A percentile compares a stretch with the other conserved stretches of the same genome.
phyloP scores from a whole-genome alignment of 1,140 invertebrate species.

The Drosophila chauvacae region DNA sequence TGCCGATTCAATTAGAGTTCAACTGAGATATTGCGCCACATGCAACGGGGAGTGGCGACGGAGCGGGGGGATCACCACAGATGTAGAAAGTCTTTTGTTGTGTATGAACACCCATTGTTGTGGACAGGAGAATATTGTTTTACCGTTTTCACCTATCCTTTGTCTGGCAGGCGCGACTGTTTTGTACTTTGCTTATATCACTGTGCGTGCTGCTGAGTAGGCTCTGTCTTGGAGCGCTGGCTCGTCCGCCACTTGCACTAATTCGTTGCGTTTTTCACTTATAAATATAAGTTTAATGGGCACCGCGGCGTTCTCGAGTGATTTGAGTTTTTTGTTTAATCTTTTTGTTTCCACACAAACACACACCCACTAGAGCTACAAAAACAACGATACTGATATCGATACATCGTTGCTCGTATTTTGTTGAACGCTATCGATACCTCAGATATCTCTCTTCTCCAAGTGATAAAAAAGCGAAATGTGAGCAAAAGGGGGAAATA shows the following conservation, averaged over 20 bases:
- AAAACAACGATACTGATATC: not conserved
- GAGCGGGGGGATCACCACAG: not conserved
- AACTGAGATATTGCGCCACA: slow-evolving; percentile 62
- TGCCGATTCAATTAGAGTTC: slow-evolving; percentile 75
- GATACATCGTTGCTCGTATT: not conserved
- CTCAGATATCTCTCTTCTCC: no score
- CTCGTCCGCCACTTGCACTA: slow-evolving; percentile 43
- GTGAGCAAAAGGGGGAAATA: not conserved
- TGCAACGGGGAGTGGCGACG: slow-evolving; percentile 44
- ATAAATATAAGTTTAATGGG: slow-evolving; percentile 49
- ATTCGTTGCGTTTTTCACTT: slow-evolving; percentile 41
- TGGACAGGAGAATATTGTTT: slow-evolving; percentile 24
- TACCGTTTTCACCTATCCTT: slow-evolving; percentile 70
- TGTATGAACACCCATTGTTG: slow-evolving; percentile 26
- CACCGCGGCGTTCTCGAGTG: slow-evolving; percentile 48
- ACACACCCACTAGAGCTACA: slow-evolving; percentile 42
- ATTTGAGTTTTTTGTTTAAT: slow-evolving; percentile 33
- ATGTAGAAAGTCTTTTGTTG: slow-evolving; percentile 32
- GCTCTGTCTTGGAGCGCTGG: slow-evolving; percentile 32
- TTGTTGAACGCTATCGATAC: no score
- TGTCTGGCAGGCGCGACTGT: slow-evolving; percentile 59
- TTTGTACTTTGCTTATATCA: slow-evolving; percentile 77
- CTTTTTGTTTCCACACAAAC: slow-evolving; percentile 67
- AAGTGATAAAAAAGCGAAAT: not conserved
- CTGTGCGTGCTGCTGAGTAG: slow-evolving; percentile 31